Base-by-base conservation (phyloP, 1,140 invertebrate species). In the Reticulitermes speratus region DNA sequence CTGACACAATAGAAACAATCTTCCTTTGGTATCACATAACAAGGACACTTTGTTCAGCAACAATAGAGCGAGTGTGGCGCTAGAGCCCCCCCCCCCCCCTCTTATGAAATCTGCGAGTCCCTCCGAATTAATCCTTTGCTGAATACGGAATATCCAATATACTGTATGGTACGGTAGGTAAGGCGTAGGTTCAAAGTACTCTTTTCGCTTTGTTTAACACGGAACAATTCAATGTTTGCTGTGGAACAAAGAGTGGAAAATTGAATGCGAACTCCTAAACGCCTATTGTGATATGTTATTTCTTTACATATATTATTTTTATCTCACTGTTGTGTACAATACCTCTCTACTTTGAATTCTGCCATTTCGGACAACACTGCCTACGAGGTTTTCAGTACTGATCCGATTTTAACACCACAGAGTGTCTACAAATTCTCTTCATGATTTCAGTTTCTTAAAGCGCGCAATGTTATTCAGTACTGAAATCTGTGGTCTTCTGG, bases 51-150 rank as follows among this genome's bases (percentile, higher is more conserved):
- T 75, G 25, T 75, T 30, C 65, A 75, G 14, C n/a, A 75, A 30
- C 65, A 30, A 75, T 75, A 75, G 65, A 75, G 65, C 14, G 65
- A 30, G 65, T 75, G n/a, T 75, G 65, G 11, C 16, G 14, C 65
- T 30, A n/a, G 21, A 30, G 19, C 25, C n/a, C 0, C n/a, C 65
- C 25, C 25, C n/a, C 0, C n/a, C 65, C 25, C n/a, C 65, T 75
- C 65, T 75, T 75, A 25, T 75, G n/a, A 75, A 30, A 75, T 75
- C 65, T 75, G 65, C n/a, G 65, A 75, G 65, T 75, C 65, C 65
- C n/a, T 75, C 25, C 0, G n/a, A 75, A 75, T 30, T 75, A 75
- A 75, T 75, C 65, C 65, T 75, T 75, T n/a, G n/a, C 65, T 75
- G 65, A 75, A 75, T 3, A 30, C 5, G 65, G 30, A 75, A 75